These are phyloP conservation scores for Bombyx huttoni DNA, from an alignment of 2,888 invertebrate species.

Conservation along the genomic window DNA sequence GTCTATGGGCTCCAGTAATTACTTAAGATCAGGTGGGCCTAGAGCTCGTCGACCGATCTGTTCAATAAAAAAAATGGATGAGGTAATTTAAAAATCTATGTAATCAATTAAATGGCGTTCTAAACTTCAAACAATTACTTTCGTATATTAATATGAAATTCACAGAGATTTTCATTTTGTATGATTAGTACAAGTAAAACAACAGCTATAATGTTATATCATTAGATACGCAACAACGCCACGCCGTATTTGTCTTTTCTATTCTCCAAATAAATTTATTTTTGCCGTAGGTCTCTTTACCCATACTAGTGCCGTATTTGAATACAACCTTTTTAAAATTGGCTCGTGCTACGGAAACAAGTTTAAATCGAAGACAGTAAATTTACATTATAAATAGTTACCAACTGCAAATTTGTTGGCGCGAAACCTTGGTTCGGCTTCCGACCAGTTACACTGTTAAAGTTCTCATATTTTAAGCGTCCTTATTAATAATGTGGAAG, in stretches of 20 bases:
- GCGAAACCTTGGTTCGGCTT: conserved; percentile 51
- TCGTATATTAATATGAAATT: background rate
- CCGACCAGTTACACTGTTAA: conserved; percentile 43
- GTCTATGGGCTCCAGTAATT: too few species aligned
- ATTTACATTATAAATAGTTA: conserved; percentile 65
- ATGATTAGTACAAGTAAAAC: conserved; percentile 21
- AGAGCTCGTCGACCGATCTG: too few species aligned
- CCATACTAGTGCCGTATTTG: background rate
- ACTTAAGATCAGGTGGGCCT: too few species aligned
- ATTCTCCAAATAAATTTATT: conserved; percentile 61
- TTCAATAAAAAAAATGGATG: too few species aligned
- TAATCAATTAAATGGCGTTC: too few species aligned
- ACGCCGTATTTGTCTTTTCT: conserved; percentile 42
- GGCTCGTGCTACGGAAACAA: background rate
- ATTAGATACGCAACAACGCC: conserved; percentile 63
- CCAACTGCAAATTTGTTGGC: conserved; percentile 58
- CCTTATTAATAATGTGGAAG: conserved; percentile 61
- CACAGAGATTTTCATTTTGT: background rate
- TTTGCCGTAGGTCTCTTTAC: conserved; percentile 44
- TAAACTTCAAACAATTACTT: too few species aligned
- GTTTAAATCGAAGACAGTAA: conserved; percentile 18
- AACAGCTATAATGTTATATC: conserved; percentile 70
- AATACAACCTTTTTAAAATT: background rate
- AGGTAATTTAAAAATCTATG: too few species aligned
- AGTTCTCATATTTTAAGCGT: conserved; percentile 62